Evolutionary conservation across 2,888 invertebrate species (phyloP).

Genomic region (Diogma glabrata): DNA sequence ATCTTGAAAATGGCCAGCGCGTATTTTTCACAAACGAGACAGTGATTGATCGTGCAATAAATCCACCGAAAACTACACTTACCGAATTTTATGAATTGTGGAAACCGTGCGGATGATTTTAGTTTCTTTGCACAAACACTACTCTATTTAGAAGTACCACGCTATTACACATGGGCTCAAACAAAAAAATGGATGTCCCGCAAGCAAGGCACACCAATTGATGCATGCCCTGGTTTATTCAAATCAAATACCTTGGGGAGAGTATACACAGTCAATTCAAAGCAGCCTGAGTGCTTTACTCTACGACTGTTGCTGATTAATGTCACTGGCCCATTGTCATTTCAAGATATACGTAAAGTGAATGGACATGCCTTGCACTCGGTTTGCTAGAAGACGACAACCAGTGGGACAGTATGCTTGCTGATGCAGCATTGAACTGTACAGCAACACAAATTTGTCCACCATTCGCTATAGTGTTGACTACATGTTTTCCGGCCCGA

Average conservation of each 20-base stretch:
- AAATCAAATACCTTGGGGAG: not conserved
- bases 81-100: too few relatives aligned
- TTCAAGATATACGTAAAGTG: conserved; percentile 1
- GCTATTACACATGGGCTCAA: too few relatives aligned
- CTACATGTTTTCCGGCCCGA: not conserved
- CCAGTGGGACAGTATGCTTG: not conserved
- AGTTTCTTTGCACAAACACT: too few relatives aligned
- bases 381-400: not conserved
- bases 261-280: too few relatives aligned
- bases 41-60: not conserved
- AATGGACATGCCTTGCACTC: not conserved
- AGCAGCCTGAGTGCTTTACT: too few relatives aligned
- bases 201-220: not conserved
- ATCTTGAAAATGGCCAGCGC: not conserved
- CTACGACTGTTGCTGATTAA: not conserved
- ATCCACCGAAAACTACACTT: too few relatives aligned
- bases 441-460: not conserved
- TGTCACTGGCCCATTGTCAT: not conserved
- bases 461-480: too few relatives aligned
- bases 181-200: too few relatives aligned
- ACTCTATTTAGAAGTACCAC: too few relatives aligned
- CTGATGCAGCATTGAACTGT: not conserved
- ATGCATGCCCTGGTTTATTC: not conserved
- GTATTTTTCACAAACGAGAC: not conserved
- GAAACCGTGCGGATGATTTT: too few relatives aligned